Evolutionary conservation across 2,797 vertebrate species (phyloP).

Genomic region (Phrynocephalus vlangalii): DNA sequence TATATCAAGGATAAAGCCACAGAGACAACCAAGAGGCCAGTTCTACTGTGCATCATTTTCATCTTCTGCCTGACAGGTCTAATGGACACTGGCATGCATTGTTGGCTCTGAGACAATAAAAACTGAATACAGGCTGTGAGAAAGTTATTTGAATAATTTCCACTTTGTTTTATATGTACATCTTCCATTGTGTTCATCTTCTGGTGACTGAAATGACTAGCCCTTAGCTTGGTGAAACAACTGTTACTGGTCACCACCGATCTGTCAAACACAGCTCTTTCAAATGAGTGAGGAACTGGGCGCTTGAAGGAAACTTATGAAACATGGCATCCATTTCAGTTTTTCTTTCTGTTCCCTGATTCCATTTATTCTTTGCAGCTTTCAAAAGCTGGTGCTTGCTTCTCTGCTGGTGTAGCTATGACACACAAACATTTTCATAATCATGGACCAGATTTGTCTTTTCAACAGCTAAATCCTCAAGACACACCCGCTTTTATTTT

Average conservation of each 20-base stretch:
- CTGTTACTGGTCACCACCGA: not conserved
- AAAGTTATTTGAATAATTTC: constrained; percentile 2
- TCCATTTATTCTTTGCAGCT: too few species aligned
- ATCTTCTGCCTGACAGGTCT: constrained; percentile 12
- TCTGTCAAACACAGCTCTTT: not conserved
- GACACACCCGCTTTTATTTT: too few species aligned
- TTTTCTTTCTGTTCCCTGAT: too few species aligned
- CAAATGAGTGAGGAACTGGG: not conserved
- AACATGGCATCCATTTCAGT: too few species aligned
- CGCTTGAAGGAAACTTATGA: not conserved
- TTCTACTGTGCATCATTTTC: not conserved
- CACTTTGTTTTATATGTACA: not conserved
- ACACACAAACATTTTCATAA: not conserved
- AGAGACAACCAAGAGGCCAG: not conserved
- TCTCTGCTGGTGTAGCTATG: not conserved
- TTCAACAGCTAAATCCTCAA: too few species aligned
- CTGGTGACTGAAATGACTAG: not conserved
- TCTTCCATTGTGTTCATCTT: not conserved
- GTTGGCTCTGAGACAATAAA: not conserved
- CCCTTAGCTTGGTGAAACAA: not conserved
- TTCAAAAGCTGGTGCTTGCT: not conserved
- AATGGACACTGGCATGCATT: constrained; percentile 1
- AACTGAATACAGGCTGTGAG: constrained; percentile 1
- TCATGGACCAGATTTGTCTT: too few species aligned
- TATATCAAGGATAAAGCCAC: not conserved